These are phyloP conservation scores for Nebria salina DNA, from an alignment of 2,888 invertebrate genomes.

Conservation along the genomic window DNA sequence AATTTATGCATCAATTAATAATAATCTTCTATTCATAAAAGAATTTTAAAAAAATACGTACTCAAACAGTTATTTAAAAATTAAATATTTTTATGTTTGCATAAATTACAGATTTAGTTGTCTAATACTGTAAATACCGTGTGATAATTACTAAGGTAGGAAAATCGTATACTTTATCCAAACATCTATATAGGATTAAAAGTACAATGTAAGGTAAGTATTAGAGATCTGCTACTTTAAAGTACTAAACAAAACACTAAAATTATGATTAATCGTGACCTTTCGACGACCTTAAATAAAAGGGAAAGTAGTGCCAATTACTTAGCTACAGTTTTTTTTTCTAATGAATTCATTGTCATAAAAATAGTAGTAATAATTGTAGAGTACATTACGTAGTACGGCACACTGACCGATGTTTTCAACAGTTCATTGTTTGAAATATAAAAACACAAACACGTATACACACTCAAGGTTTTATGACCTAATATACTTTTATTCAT, in stretches of 20 bases:
- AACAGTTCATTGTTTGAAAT: background rate
- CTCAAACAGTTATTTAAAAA: background rate
- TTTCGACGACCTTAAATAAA: slow-evolving; percentile 21
- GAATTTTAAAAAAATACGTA: background rate
- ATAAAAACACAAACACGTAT: background rate
- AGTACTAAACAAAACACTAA: background rate
- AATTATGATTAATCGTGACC: background rate
- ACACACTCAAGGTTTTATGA: background rate
- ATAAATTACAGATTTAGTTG: no score
- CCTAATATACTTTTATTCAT: background rate
- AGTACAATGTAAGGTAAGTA: background rate
- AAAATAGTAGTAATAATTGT: background rate
- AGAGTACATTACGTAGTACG: background rate
- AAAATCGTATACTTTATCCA: background rate
- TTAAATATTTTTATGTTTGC: background rate
- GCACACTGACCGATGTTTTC: background rate
- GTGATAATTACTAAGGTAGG: no score
- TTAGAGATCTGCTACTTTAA: background rate
- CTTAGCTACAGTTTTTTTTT: background rate
- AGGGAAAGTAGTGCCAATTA: slow-evolving; percentile 21
- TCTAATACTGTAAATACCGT: no score
- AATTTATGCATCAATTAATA: background rate
- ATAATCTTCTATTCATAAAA: background rate
- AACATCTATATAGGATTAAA: background rate
- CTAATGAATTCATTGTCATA: background rate